These are phyloP conservation scores for Lamproptera curius DNA, from an alignment of 2,888 invertebrate genomes.

Conservation along the genomic window DNA sequence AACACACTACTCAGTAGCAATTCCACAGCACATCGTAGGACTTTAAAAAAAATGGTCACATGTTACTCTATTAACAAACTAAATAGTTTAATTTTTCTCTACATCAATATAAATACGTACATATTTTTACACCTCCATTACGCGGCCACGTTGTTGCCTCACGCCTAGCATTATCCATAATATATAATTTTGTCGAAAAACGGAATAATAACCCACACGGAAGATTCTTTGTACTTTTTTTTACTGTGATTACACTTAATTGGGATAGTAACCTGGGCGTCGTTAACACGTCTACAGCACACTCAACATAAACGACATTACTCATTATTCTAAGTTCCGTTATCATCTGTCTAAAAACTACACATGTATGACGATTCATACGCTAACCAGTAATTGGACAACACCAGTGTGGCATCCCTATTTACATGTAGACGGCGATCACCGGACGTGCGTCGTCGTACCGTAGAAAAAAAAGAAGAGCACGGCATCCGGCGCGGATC, in stretches of 20 bases:
- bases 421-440: constrained; percentile 23
- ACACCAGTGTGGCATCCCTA: constrained; percentile 21
- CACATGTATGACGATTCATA: constrained; percentile 57
- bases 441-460: constrained; percentile 1
- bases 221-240: constrained; percentile 69
- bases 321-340: constrained; percentile 48
- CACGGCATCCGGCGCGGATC: too few species aligned
- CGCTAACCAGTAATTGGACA: constrained; percentile 30
- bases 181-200: too few species aligned
- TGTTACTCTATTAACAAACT: constrained; percentile 40
- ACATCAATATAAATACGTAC: constrained; percentile 48
- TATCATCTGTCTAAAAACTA: constrained; percentile 56
- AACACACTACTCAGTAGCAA: constrained; percentile 48
- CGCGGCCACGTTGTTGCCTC: constrained; percentile 39
- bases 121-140: constrained; percentile 50
- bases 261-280: constrained; percentile 59
- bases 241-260: constrained; percentile 55
- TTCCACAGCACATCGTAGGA: constrained; percentile 45
- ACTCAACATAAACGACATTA: not conserved
- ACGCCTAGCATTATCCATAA: constrained; percentile 30
- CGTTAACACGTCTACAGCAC: constrained; percentile 46
- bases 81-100: constrained; percentile 26
- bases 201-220: constrained; percentile 46
- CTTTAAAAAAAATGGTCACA: constrained; percentile 48
- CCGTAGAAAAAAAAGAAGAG: not conserved